These are phyloP conservation scores for Acrobasis repandana DNA, from an alignment of 2,888 invertebrate species.

Conservation along the genomic window DNA sequence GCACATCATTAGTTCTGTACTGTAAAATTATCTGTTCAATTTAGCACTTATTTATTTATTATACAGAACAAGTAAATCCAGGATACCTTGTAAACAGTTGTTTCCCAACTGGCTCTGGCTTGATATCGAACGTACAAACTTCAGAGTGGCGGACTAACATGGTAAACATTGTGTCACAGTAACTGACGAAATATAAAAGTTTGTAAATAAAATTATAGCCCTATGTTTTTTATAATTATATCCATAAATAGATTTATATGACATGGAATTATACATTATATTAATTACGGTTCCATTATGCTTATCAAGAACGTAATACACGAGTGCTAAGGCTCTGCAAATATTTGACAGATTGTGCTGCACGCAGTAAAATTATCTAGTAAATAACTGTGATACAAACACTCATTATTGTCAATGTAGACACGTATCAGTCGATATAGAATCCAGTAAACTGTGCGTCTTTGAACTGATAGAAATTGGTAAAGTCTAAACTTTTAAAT, in stretches of 20 bases:
- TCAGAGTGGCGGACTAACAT: too few relatives aligned
- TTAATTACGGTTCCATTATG: slow-evolving; percentile 13
- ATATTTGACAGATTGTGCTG: slow-evolving; percentile 20
- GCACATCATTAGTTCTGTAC: too few relatives aligned
- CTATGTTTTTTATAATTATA: neutral
- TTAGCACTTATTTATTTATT: too few relatives aligned
- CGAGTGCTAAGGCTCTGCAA: slow-evolving; percentile 10
- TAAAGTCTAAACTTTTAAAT: neutral
- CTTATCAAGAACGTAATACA: slow-evolving; percentile 12
- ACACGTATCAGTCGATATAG: slow-evolving; percentile 8
- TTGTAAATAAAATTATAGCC: neutral
- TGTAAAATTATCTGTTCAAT: too few relatives aligned
- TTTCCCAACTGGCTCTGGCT: too few relatives aligned
- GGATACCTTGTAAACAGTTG: too few relatives aligned
- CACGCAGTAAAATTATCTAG: slow-evolving; percentile 13
- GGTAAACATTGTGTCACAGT: too few relatives aligned
- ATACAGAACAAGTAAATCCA: too few relatives aligned
- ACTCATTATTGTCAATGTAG: slow-evolving; percentile 13
- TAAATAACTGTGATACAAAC: slow-evolving; percentile 10
- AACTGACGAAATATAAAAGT: neutral
- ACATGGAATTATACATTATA: slow-evolving; percentile 8
- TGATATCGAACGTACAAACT: too few relatives aligned
- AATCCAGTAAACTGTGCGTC: neutral
- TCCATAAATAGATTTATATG: slow-evolving; percentile 9
- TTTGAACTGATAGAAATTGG: slow-evolving; percentile 3